Conservation (phyloP, 2,888 invertebrate species). For the Steinernema scapterisci region DNA sequence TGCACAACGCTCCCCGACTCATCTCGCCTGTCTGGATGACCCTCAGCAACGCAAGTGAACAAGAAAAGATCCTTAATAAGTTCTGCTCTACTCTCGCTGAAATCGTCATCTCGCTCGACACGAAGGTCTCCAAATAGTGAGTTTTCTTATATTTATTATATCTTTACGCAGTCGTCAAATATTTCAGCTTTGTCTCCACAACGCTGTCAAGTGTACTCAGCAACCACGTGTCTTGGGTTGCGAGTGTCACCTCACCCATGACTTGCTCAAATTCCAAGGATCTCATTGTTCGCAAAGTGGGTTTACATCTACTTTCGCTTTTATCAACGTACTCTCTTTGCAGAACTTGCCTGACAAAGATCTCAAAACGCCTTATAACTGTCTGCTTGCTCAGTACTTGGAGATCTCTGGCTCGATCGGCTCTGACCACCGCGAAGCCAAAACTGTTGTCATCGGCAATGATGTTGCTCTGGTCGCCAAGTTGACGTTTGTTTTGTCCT, state of each 20-base stretch:
- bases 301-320: constrained; percentile 19
- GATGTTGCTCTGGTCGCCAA: constrained; percentile 77
- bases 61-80: constrained; percentile 44
- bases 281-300: constrained; percentile 49
- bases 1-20: constrained; percentile 58
- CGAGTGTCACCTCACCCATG: constrained; percentile 59
- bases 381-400: constrained; percentile 85
- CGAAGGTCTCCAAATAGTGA: constrained; percentile 59
- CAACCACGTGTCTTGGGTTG: constrained; percentile 65
- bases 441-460: constrained; percentile 77
- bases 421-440: constrained; percentile 78
- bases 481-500: constrained; percentile 80
- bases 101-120: constrained; percentile 50
- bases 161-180: no score
- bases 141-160: constrained; percentile 34
- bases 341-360: neutral
- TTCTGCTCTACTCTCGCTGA: constrained; percentile 56
- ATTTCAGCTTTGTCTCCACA: constrained; percentile 60
- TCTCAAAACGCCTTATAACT: constrained; percentile 77
- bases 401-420: constrained; percentile 75
- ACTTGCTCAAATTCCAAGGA: constrained; percentile 35
- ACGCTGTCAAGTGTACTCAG: constrained; percentile 60
- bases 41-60: constrained; percentile 42
- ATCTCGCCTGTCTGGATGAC: constrained; percentile 58
- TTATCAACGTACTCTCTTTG: neutral